phyloP scores from a whole-genome alignment of 2,113 vertebrate genomes.

The Pipa parva region DNA sequence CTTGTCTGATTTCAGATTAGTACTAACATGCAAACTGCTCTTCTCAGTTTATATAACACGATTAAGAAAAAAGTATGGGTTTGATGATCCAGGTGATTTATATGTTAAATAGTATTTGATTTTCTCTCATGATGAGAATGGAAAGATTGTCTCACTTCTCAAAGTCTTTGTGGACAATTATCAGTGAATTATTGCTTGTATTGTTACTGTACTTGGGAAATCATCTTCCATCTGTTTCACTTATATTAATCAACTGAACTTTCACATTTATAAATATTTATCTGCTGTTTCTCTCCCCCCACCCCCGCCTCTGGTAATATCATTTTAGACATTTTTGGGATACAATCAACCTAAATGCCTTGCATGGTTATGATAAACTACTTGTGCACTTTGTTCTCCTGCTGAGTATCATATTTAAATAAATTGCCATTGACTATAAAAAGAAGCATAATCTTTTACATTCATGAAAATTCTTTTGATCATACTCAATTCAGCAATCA shows the following conservation, averaged over 20 bases:
- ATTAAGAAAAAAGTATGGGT: background rate
- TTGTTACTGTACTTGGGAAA: background rate
- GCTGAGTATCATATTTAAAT: slow-evolving; percentile 74
- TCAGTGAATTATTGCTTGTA: slow-evolving; percentile 5
- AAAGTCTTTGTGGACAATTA: background rate
- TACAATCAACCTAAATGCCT: slow-evolving; percentile 48
- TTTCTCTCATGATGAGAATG: background rate
- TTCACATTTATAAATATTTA: background rate
- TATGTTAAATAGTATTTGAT: no score
- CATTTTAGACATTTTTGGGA: slow-evolving; percentile 21
- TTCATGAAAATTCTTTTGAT: slow-evolving; percentile 67
- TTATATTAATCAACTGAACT: background rate
- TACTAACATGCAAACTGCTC: no score
- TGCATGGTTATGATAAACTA: slow-evolving; percentile 71
- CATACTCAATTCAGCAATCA: slow-evolving; percentile 66
- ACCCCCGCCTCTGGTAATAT: slow-evolving; percentile 15
- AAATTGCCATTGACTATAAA: slow-evolving; percentile 66
- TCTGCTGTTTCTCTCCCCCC: background rate
- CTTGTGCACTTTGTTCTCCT: slow-evolving; percentile 67
- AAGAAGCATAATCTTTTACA: slow-evolving; percentile 61
- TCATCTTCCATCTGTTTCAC: background rate
- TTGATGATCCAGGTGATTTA: background rate
- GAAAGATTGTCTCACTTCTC: background rate
- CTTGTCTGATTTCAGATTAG: no score
- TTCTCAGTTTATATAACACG: no score